Evolutionary conservation across 2,797 vertebrate genomes (phyloP).

Genomic region (Zonotrichia albicollis): DNA sequence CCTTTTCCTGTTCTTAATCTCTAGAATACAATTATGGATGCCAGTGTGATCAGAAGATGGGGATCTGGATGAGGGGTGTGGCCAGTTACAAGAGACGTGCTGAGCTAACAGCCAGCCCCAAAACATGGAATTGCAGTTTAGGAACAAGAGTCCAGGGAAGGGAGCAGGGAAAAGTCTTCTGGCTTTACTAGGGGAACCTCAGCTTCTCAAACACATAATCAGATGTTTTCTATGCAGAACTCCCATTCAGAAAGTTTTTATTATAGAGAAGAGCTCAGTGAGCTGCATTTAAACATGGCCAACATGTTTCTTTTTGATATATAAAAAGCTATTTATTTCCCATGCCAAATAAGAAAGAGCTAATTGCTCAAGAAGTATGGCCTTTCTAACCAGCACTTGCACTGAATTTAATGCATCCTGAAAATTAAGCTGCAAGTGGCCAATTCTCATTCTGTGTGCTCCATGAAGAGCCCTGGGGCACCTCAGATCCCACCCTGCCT

Average conservation of each 20-base stretch:
- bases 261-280: background rate
- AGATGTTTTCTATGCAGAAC: background rate
- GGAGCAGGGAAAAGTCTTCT: background rate
- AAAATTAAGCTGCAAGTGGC: background rate
- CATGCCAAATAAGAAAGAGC: background rate
- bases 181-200: background rate
- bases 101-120: background rate
- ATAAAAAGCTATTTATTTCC: background rate
- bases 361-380: background rate
- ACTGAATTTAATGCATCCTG: background rate
- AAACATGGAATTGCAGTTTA: background rate
- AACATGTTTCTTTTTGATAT: background rate
- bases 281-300: background rate
- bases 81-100: background rate
- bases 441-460: accelerated
- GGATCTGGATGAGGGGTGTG: background rate
- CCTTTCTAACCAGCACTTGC: background rate
- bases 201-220: background rate
- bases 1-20: background rate
- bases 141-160: background rate
- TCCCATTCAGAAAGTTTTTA: background rate
- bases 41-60: background rate
- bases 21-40: background rate
- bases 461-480: background rate
- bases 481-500: background rate